Percentiles rank a stretch among this genome's conserved stretches.
phyloP scores from a whole-genome alignment of 35 echinoderm and acorn worm genomes.

The Ophioderma brevispina region DNA sequence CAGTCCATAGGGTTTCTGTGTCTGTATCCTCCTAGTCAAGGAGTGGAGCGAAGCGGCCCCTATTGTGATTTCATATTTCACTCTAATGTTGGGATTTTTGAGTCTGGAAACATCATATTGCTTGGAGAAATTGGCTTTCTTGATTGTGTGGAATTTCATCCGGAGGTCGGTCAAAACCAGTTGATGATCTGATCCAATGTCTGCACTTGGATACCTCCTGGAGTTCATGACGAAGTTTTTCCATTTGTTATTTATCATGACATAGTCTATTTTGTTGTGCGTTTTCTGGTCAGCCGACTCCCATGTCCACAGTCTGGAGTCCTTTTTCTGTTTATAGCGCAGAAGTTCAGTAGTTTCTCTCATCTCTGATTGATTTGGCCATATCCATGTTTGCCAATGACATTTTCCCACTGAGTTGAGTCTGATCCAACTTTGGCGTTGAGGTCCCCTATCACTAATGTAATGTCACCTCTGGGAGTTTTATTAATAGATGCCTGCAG shows the following conservation, averaged over 20 bases:
- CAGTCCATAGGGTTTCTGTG: no score
- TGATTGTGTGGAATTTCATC: no score
- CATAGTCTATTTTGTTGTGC: conserved; percentile 59
- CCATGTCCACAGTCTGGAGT: conserved; percentile 59
- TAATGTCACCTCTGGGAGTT: conserved; percentile 34
- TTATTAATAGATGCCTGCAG: conserved; percentile 34
- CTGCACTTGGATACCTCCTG: no score
- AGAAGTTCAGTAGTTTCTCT: conserved; percentile 68
- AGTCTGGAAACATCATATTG: no score
- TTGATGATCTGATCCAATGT: no score
- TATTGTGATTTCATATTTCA: no score
- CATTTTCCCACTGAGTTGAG: conserved; percentile 14
- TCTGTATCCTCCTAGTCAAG: no score
- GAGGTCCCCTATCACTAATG: conserved; percentile 24
- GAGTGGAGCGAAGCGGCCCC: no score
- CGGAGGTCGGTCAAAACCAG: no score
- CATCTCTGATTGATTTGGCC: conserved; percentile 46
- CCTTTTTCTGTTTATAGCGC: conserved; percentile 36
- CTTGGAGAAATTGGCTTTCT: no score
- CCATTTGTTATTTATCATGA: conserved; percentile 52
- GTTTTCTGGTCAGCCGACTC: conserved; percentile 53
- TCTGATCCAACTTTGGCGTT: conserved; percentile 44
- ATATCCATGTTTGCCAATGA: conserved; percentile 30
- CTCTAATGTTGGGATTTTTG: no score
- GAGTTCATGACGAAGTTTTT: no score